Base-by-base conservation (phyloP, 2,113 vertebrate species). In the Python bivittatus region DNA sequence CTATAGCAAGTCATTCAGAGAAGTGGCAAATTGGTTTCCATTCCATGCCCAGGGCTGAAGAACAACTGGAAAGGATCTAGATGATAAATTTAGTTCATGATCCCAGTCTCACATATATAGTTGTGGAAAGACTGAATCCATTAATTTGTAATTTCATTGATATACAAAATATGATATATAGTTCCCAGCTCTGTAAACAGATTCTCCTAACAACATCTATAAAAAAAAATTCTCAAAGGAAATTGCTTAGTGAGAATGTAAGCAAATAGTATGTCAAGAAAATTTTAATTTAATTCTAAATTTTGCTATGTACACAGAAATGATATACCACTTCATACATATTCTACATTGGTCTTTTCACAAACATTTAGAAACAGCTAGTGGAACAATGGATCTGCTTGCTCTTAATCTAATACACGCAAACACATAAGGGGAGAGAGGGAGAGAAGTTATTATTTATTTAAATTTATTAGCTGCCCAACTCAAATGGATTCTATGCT, bases 111-210 rank as follows among this genome's bases (percentile, higher is more conserved):
- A 89, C 83, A 94, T 90, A 10, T 6, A 8, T 84, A 91, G 29
- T n/a, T 84, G 3, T 91, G 57, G 90, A 87, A 25, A 88, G 27
- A 84, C 0, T 89, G 38, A 9, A 9, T 90, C n/a, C 25, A 95
- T 85, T 92, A 92, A 94, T 93, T 88, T 93, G 91, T 64, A 92
- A 68, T 86, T 96, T 94, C 42, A 68, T 6, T 22, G 86, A 38
- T 12, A 86, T 91, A 93, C n/a, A n/a, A 95, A 56, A 42, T 56
- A 56, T 44, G 88, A 90, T 29, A 64, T 2, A 42, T 86, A 90
- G 3, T 86, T 6, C 5, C 91, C 15, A 61, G 91, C 94, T 93
- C 60, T 91, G 38, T 56, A 56, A 72, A n/a, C 92, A 93, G 1
- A 3, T 94, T 88, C 91, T 42, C 84, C 85, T 11, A 92, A 86